phyloP scores from a whole-genome alignment of 2,797 vertebrate genomes.

The Microcaecilia unicolor region DNA sequence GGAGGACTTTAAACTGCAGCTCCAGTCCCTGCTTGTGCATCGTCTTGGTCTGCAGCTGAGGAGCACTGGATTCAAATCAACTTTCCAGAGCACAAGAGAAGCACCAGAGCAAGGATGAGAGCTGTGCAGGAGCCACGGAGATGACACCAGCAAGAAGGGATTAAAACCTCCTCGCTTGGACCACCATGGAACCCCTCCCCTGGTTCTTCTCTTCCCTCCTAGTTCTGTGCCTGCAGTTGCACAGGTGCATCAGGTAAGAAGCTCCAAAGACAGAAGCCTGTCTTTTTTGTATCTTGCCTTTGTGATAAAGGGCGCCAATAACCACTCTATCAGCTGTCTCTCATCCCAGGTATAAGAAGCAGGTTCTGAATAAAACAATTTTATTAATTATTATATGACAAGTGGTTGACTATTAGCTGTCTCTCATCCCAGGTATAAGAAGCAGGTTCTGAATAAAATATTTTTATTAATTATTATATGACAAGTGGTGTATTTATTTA shows the following conservation, averaged over 20 bases:
- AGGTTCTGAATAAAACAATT: too few species aligned
- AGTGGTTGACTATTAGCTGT: too few species aligned
- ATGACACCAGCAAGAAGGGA: slow-evolving; percentile 1
- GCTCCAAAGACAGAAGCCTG: rapidly evolving
- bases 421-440: rapidly evolving
- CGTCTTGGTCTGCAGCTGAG: slow-evolving; percentile 9
- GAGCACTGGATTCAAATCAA: background rate
- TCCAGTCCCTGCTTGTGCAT: too few species aligned
- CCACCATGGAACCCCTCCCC: slow-evolving; percentile 66
- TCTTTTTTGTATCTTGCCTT: background rate
- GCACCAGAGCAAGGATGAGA: slow-evolving; percentile 18
- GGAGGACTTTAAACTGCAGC: too few species aligned
- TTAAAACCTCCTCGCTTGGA: too few species aligned
- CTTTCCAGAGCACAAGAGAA: too few species aligned
- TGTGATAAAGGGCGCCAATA: background rate
- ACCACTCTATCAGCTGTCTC: rapidly evolving
- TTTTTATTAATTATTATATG: too few species aligned
- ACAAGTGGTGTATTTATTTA: too few species aligned
- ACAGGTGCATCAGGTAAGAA: slow-evolving; percentile 78
- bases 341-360: rapidly evolving
- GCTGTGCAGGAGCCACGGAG: too few species aligned
- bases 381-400: too few species aligned
- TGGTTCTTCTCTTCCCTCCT: slow-evolving; percentile 59
- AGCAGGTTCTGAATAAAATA: too few species aligned
- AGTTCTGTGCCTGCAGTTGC: slow-evolving; percentile 64